Base-by-base conservation (phyloP, 2,113 vertebrate genomes). In the Bufo bufo region DNA sequence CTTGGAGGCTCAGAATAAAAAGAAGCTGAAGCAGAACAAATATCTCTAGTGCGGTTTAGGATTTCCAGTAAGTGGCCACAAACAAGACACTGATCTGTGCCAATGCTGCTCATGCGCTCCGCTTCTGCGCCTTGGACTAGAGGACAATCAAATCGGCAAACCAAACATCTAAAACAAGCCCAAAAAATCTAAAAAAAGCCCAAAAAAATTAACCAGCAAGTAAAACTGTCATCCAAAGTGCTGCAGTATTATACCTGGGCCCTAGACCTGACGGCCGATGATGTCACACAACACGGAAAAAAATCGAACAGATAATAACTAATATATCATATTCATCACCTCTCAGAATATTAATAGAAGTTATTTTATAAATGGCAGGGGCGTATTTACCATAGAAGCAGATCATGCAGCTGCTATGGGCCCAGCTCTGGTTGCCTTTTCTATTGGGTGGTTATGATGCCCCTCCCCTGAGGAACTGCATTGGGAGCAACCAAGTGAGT, bases 41-140 rank as follows among this genome's bases (percentile, higher is more conserved):
- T 77, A 83, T 82, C 80, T 77, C 87, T 72, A 77, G 71, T 16
- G 81, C 56, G 71, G 81, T 84, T 77, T 77, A 45, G 81, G 81
- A 65, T 88, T 88, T 88, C 81, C 71, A 84, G 72, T 83, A 88
- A 84, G 80, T 88, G 87, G 77, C 71, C 86, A 50, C 54, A 88
- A 61, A 88, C 87, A 88, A 88, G 87, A 65, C 71, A 56, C 43
- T 69, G 61, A 54, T 56, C 63, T 52, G 58, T 77, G 56, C 69
- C 63, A 56, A 54, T 45, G 85, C 7, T 23, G 14, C 47, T 87
- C 78, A 82, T 56, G 20, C 20, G 10, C 52, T 81, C 63, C 23
- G 50, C 65, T 14, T 11, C 63, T 6, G 49, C 23, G 77, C 14
- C 65, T 56, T 61, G 33, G 43, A 0, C 49, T 8, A 17, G 74